Evolutionary conservation across 2,797 vertebrate species (phyloP).

Genomic region (Esox lucius): DNA sequence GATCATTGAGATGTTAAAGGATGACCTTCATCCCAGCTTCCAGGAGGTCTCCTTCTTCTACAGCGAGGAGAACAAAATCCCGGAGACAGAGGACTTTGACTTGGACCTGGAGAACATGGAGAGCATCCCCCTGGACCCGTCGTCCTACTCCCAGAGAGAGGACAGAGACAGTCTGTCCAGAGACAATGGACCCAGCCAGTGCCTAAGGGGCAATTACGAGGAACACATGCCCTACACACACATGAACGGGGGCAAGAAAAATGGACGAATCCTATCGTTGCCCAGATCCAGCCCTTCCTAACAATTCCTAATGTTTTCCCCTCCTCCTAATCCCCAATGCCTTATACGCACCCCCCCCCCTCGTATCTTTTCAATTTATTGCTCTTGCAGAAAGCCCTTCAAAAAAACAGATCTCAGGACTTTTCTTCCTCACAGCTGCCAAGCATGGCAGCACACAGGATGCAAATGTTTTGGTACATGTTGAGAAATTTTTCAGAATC

Average conservation of each 20-base stretch:
- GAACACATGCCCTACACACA: slow-evolving; percentile 95
- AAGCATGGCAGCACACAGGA: slow-evolving; percentile 69
- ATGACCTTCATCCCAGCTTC: slow-evolving; percentile 90
- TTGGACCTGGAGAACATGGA: slow-evolving; percentile 99
- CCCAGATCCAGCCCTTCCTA: slow-evolving; percentile 95
- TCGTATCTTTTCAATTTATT: slow-evolving; percentile 43
- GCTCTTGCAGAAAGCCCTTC: slow-evolving; percentile 71
- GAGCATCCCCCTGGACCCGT: slow-evolving; percentile 93
- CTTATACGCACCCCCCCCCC: background rate
- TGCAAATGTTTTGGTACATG: slow-evolving; percentile 43
- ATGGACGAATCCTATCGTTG: slow-evolving; percentile 89
- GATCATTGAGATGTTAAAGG: slow-evolving; percentile 93
- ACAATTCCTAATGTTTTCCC: slow-evolving; percentile 59
- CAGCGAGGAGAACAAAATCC: slow-evolving; percentile 96
- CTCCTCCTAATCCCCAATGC: slow-evolving; percentile 31
- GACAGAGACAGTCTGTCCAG: slow-evolving; percentile 74
- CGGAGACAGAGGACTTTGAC: slow-evolving; percentile 91
- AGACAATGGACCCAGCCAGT: slow-evolving; percentile 84
- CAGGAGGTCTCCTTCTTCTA: slow-evolving; percentile 95
- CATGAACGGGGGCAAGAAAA: slow-evolving; percentile 99
- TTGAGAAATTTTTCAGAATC: slow-evolving; percentile 56
- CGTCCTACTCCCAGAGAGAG: slow-evolving; percentile 87
- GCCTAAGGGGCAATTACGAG: slow-evolving; percentile 88
- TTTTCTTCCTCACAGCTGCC: slow-evolving; percentile 75
- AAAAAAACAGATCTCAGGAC: slow-evolving; percentile 87